phyloP scores from a whole-genome alignment of 2,888 invertebrate genomes.

The Calameuta idolon region DNA sequence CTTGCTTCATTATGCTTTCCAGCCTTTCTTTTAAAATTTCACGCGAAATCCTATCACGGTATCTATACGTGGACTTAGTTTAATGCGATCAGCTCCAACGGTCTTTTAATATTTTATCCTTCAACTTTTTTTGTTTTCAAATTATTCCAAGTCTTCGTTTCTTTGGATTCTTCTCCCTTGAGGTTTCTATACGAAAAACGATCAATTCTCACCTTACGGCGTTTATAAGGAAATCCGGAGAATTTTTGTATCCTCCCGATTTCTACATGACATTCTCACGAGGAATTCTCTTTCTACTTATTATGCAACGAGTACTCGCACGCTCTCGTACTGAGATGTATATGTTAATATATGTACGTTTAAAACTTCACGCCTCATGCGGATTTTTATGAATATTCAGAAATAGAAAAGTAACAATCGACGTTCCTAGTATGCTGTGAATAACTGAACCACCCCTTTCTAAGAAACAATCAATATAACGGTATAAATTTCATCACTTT shows the following conservation, averaged over 20 bases:
- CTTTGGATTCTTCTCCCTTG: neutral
- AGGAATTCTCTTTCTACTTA: neutral
- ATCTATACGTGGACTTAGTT: slow-evolving; percentile 30
- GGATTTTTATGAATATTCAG: neutral
- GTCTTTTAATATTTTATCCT: neutral
- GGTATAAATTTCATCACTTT: neutral
- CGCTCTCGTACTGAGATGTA: neutral
- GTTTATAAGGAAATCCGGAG: neutral
- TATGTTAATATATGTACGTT: neutral
- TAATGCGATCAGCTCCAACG: slow-evolving; percentile 40
- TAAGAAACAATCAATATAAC: neutral
- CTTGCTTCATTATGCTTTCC: slow-evolving; percentile 57
- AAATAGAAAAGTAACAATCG: neutral
- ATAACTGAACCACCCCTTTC: neutral
- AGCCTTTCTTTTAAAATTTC: slow-evolving; percentile 29
- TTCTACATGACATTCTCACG: neutral
- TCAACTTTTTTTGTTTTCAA: neutral
- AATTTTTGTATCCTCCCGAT: neutral
- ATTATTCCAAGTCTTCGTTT: neutral
- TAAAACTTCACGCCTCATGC: neutral
- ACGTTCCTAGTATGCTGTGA: neutral
- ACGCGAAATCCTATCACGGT: slow-evolving; percentile 17
- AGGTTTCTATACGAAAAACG: neutral
- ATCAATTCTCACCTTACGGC: neutral
- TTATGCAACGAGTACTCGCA: neutral